A percentile compares a stretch with the other conserved stretches of the same genome.
Evolutionary conservation across 92 coral and sea anemone genomes (phyloP).

Genomic region (Virgularia gustaviana): DNA sequence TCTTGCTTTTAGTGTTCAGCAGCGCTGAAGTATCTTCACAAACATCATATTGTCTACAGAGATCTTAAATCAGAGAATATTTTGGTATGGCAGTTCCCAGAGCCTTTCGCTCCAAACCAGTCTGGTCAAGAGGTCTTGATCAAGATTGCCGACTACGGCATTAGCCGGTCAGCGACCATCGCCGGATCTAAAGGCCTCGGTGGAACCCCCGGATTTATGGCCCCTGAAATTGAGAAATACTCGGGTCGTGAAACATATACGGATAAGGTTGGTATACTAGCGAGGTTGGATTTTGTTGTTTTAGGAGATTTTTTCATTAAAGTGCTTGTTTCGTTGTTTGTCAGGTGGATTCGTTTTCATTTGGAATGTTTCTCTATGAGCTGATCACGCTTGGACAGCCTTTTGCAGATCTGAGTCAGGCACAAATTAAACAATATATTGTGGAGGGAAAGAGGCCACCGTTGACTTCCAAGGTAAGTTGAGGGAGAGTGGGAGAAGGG

Average conservation of each 20-base stretch:
- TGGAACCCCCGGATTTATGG: conserved; percentile 99
- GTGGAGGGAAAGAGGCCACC: conserved; percentile 89
- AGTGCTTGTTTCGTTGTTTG: background rate
- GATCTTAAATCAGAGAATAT: conserved; percentile 98
- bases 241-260: conserved; percentile 93
- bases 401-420: conserved; percentile 80
- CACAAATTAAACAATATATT: conserved; percentile 87
- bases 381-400: conserved; percentile 87
- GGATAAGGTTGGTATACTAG: conserved; percentile 75
- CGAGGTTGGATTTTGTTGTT: background rate
- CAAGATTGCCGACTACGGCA: conserved; percentile 99
- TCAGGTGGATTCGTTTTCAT: conserved; percentile 92
- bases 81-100: conserved; percentile 91
- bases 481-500: no score
- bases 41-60: conserved; percentile 92
- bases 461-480: conserved; percentile 78
- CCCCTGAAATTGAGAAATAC: conserved; percentile 98
- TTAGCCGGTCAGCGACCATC: conserved; percentile 94
- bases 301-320: background rate
- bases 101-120: conserved; percentile 69
- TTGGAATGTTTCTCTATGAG: conserved; percentile 97
- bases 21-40: conserved; percentile 96
- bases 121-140: conserved; percentile 62
- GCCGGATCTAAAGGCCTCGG: conserved; percentile 98
- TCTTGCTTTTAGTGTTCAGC: conserved; percentile 71